phyloP scores from a whole-genome alignment of 2,888 invertebrate species.

The Quadriops clusia region DNA sequence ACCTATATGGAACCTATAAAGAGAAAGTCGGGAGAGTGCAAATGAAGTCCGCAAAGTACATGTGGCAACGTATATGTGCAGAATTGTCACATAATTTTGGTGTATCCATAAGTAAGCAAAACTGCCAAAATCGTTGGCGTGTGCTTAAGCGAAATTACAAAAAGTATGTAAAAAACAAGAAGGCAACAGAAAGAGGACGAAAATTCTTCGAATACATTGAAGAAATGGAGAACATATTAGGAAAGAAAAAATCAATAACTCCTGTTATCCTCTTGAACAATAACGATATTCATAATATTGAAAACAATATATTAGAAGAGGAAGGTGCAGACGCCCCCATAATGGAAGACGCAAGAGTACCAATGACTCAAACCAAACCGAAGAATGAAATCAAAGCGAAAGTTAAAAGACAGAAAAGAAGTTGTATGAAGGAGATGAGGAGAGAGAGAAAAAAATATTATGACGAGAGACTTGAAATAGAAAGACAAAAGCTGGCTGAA shows the following conservation, averaged over 20 bases:
- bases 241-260: slow-evolving; percentile 10
- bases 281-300: no score
- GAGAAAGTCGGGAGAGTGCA: slow-evolving; percentile 4
- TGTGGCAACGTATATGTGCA: slow-evolving; percentile 5
- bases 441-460: slow-evolving; percentile 4
- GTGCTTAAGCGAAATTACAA: slow-evolving; percentile 15
- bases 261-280: slow-evolving; percentile 8
- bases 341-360: no score
- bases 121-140: slow-evolving; percentile 15
- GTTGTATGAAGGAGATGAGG: slow-evolving; percentile 1
- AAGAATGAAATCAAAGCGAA: no score
- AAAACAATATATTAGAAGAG: no score
- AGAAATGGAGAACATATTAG: slow-evolving; percentile 12
- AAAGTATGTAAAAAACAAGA: slow-evolving; percentile 14
- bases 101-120: slow-evolving; percentile 1
- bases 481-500: slow-evolving; percentile 1
- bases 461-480: slow-evolving; percentile 1
- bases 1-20: slow-evolving; percentile 5
- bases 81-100: not conserved
- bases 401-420: no score
- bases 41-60: slow-evolving; percentile 5
- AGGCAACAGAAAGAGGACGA: slow-evolving; percentile 12
- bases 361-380: no score
- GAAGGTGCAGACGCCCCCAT: no score
- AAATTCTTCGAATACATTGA: slow-evolving; percentile 13